Evolutionary conservation across 2,888 invertebrate genomes (phyloP).

Genomic region (Xanthorhoe spadicearia): DNA sequence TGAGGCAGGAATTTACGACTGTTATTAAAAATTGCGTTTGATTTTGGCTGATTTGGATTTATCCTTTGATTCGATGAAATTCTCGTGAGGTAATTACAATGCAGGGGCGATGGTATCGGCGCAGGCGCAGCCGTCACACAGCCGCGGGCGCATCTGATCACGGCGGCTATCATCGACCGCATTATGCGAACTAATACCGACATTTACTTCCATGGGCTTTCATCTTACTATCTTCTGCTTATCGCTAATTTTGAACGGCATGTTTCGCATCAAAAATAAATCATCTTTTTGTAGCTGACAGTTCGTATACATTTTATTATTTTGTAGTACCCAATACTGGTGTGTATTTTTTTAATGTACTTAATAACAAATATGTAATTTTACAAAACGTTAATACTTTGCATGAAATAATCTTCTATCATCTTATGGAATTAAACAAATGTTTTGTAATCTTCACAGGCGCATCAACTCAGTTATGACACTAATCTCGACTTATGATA

Average conservation of each 20-base stretch:
- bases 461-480: constrained; percentile 68
- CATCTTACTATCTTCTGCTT: constrained; percentile 28
- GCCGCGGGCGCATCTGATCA: constrained; percentile 72
- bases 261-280: background rate
- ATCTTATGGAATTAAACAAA: constrained; percentile 73
- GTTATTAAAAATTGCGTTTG: constrained; percentile 49
- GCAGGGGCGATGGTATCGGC: constrained; percentile 68
- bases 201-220: constrained; percentile 55
- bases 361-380: constrained; percentile 46
- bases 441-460: constrained; percentile 70
- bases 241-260: constrained; percentile 5
- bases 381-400: constrained; percentile 57
- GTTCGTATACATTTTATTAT: background rate
- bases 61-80: constrained; percentile 48
- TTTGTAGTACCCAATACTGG: background rate
- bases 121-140: constrained; percentile 71
- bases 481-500: constrained; percentile 78
- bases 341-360: constrained; percentile 6
- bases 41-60: constrained; percentile 39
- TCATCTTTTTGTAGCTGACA: background rate
- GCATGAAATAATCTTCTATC: constrained; percentile 66
- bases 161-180: constrained; percentile 64
- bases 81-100: constrained; percentile 65
- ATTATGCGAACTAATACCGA: constrained; percentile 72
- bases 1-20: constrained; percentile 51